Percentiles rank a stretch among this genome's conserved stretches.
Conservation (phyloP, 2,113 vertebrate species). For the Gorilla gorilla region DNA sequence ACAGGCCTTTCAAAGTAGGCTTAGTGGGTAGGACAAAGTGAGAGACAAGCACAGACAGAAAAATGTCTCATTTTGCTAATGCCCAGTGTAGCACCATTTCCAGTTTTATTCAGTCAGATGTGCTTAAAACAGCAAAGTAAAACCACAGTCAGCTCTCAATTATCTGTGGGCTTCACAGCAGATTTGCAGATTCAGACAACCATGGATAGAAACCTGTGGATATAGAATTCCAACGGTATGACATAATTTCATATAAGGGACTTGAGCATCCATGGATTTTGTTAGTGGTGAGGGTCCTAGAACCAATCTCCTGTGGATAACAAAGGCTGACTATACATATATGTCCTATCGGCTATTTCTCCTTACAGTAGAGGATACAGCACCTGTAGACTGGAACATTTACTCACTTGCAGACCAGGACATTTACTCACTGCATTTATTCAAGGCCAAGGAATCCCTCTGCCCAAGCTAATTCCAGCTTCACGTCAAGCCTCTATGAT, state of each 20-base stretch:
- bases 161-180: background rate
- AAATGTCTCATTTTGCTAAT: background rate
- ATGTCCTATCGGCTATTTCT: background rate
- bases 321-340: background rate
- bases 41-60: background rate
- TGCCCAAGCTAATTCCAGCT: background rate
- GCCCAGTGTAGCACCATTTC: background rate
- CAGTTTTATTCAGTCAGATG: background rate
- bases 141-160: background rate
- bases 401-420: background rate
- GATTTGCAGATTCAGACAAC: background rate
- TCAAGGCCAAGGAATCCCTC: background rate
- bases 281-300: background rate
- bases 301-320: background rate
- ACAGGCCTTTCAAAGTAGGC: background rate
- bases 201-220: background rate
- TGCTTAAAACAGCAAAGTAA: background rate
- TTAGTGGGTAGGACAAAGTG: background rate
- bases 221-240: background rate
- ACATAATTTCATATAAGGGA: background rate
- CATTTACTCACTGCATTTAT: background rate
- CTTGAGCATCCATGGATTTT: background rate
- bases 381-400: background rate
- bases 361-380: background rate
- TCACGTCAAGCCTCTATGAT: background rate